A percentile compares a stretch with the other conserved stretches of the same genome.
Evolutionary conservation across 1,140 invertebrate genomes (phyloP).

Genomic region (Drosophila lowei): DNA sequence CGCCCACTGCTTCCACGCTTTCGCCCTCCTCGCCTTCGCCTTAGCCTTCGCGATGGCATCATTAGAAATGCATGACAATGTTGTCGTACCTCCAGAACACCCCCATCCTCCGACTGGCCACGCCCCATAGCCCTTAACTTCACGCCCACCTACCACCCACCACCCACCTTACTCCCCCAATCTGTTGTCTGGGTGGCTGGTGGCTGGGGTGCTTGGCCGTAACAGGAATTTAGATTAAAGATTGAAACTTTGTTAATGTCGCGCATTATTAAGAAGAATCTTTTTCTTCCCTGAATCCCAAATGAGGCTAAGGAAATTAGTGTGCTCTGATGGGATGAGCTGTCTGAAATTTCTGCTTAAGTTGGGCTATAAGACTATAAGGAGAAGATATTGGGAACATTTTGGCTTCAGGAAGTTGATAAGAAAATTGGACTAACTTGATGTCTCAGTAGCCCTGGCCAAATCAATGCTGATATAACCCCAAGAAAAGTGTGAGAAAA

Average conservation of each 20-base stretch:
- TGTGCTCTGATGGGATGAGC: neutral
- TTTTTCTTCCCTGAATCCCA: slow-evolving; percentile 54
- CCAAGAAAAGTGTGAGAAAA: too few species aligned
- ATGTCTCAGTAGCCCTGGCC: too few species aligned
- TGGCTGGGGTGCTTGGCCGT: slow-evolving; percentile 23
- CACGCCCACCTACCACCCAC: neutral
- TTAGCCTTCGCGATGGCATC: slow-evolving; percentile 52
- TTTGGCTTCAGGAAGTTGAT: too few species aligned
- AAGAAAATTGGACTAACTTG: too few species aligned
- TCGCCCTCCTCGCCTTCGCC: too few species aligned
- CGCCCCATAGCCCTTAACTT: slow-evolving; percentile 32
- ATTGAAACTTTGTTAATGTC: slow-evolving; percentile 81
- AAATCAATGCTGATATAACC: too few species aligned
- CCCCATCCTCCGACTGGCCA: slow-evolving; percentile 21
- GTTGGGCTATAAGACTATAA: too few species aligned
- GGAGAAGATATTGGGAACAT: too few species aligned
- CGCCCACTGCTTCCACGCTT: slow-evolving; percentile 8
- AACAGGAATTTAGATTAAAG: slow-evolving; percentile 73
- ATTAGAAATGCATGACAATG: slow-evolving; percentile 82
- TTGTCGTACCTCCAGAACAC: slow-evolving; percentile 22
- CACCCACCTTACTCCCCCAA: neutral
- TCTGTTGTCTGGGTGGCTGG: slow-evolving; percentile 10
- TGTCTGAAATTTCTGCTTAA: too few species aligned
- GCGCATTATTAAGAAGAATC: slow-evolving; percentile 77
- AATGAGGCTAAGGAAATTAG: slow-evolving; percentile 55